A percentile compares a stretch with the other conserved stretches of the same genome.
Conservation (phyloP, 1,140 invertebrate species). For the Dendroctonus ponderosae region DNA sequence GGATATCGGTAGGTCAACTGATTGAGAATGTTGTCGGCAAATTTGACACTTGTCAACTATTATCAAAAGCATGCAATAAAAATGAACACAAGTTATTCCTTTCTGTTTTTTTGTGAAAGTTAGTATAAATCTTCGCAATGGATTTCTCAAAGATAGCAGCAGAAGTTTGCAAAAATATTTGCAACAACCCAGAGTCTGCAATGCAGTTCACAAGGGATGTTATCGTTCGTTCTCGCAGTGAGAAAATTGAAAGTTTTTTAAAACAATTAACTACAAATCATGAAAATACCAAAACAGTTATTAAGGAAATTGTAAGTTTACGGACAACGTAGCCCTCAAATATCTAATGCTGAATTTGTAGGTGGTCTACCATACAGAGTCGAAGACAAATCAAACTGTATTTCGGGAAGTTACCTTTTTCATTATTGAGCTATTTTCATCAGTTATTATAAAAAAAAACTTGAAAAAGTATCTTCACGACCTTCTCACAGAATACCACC, state of each 20-base stretch:
- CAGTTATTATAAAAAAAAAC: slow-evolving; percentile 32
- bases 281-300: slow-evolving; percentile 30
- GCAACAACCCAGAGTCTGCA: too few species aligned
- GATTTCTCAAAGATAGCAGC: too few species aligned
- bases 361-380: slow-evolving; percentile 27
- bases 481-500: slow-evolving; percentile 24
- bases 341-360: slow-evolving; percentile 16
- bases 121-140: too few species aligned
- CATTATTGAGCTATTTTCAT: slow-evolving; percentile 34
- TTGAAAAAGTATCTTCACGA: slow-evolving; percentile 38
- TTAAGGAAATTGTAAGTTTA: slow-evolving; percentile 35
- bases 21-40: too few species aligned
- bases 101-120: too few species aligned
- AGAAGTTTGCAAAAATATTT: too few species aligned
- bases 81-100: too few species aligned
- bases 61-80: too few species aligned
- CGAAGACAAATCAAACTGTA: slow-evolving; percentile 19
- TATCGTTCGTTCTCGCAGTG: too few species aligned
- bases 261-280: slow-evolving; percentile 12
- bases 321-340: not conserved
- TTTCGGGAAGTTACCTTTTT: slow-evolving; percentile 16
- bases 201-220: too few species aligned
- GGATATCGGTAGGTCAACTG: too few species aligned
- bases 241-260: slow-evolving; percentile 15
- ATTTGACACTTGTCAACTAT: too few species aligned